Evolutionary conservation across 1,140 invertebrate genomes (phyloP).

Genomic region (Gyrodactylus salaris): DNA sequence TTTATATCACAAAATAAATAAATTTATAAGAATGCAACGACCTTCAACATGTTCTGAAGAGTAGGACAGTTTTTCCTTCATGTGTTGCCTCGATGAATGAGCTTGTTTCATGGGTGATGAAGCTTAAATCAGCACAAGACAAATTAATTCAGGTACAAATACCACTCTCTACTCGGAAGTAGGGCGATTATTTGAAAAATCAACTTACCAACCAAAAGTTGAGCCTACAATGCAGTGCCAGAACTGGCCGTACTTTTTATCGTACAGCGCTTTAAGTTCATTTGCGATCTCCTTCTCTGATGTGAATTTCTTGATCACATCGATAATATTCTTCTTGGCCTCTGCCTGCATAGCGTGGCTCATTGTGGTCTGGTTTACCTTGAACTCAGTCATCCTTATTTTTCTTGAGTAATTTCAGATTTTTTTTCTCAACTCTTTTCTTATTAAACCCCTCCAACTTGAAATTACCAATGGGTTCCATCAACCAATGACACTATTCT

Average conservation of each 20-base stretch:
- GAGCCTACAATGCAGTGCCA: not conserved
- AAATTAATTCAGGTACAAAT: no score
- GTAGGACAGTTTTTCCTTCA: not conserved
- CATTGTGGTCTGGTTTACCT: not conserved
- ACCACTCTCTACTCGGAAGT: no score
- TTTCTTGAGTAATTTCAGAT: no score
- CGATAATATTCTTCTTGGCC: not conserved
- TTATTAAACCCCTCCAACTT: no score
- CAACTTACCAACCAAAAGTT: not conserved
- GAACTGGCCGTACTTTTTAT: not conserved
- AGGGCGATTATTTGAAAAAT: no score
- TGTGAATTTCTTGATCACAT: not conserved
- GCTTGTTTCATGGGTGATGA: not conserved
- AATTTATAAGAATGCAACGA: not conserved
- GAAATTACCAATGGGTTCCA: no score
- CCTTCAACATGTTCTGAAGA: not conserved
- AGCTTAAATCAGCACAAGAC: not conserved
- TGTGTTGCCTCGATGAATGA: not conserved
- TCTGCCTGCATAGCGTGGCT: not conserved
- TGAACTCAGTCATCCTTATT: no score
- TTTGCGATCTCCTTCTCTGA: not conserved
- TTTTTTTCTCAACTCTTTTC: no score
- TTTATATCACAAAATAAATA: not conserved
- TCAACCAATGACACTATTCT: no score
- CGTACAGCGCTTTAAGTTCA: not conserved